Base-by-base conservation (phyloP, 2,797 vertebrate genomes). In the Melanogrammus aeglefinus region DNA sequence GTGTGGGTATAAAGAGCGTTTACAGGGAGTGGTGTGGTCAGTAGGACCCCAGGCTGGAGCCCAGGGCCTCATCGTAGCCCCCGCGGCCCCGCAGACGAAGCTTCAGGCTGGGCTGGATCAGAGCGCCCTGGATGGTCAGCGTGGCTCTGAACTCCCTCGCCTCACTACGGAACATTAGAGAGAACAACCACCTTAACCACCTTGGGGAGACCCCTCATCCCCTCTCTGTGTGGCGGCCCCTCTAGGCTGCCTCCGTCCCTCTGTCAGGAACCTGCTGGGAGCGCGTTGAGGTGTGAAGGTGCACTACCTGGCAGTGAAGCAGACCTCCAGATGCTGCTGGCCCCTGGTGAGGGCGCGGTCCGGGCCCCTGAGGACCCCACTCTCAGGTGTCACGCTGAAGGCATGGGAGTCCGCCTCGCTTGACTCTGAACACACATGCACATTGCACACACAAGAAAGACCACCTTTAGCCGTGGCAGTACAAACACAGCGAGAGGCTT, bases 251-350 rank as follows among this genome's bases (percentile, higher is more conserved):
- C 12, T 39, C 35, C 6, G 35, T 36, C 35, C 38, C 38, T 39
- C 38, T 39, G 7, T 10, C 0, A 39, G 38, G 9, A 39, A 39
- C 38, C 38, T 63, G 14, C n/a, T 63, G 51, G 4, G 16, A 36
- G 35, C 35, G 6, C 6, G 35, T 36, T 36, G 35, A 36, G 24
- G 31, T 14, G 3, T 71, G 9, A 71, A n/a, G n/a, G 66, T 24
- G 24, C 14, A 8, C 10, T 93, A 99, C 98, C 95, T 95, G 57
- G 97, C 92, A 35, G 92, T 96, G 88, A 99, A 99, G 89, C 84
- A 92, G 90, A 99, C 92, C 85, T 94, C 85, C 76, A 99, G 74
- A 36, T 83, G 36, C 24, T 86, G 83, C 75, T 88, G 94, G 81
- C 89, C 86, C 27, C 87, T 85, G 4, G 85, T 88, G 0, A 51